Percentiles rank a stretch among this genome's conserved stretches.
Evolutionary conservation across 2,888 invertebrate species (phyloP).

Genomic region (Crepidodera aurea): DNA sequence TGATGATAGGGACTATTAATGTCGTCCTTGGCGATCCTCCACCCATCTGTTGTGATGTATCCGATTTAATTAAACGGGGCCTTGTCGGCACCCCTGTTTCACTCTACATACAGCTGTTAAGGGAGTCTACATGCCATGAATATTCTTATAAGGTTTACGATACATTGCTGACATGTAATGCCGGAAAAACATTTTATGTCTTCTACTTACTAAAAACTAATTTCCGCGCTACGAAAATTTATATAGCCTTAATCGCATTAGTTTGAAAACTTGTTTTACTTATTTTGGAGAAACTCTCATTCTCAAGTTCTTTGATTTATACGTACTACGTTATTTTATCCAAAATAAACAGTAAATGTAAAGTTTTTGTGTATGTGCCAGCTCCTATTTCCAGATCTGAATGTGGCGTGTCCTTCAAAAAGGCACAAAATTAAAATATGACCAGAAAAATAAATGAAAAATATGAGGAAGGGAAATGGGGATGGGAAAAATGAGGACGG

Average conservation of each 20-base stretch:
- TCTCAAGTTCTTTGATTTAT: too few relatives aligned
- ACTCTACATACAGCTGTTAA: constrained; percentile 43
- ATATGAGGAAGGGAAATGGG: too few relatives aligned
- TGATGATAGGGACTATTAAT: constrained; percentile 41
- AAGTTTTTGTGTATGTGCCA: too few relatives aligned
- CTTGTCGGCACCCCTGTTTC: constrained; percentile 29
- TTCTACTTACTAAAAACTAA: constrained; percentile 10
- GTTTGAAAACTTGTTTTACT: neutral
- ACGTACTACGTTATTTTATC: too few relatives aligned
- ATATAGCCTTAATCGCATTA: neutral
- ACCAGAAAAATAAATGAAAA: too few relatives aligned
- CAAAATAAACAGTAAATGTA: too few relatives aligned
- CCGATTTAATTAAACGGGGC: constrained; percentile 55
- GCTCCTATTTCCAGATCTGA: too few relatives aligned
- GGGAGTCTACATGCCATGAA: constrained; percentile 37
- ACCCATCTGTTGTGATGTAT: constrained; percentile 55
- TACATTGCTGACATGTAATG: constrained; percentile 38
- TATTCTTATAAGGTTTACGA: constrained; percentile 24
- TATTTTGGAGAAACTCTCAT: neutral
- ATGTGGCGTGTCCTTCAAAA: too few relatives aligned
- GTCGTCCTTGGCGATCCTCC: constrained; percentile 39
- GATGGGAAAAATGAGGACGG: too few relatives aligned
- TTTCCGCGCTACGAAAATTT: constrained; percentile 5
- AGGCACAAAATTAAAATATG: too few relatives aligned
- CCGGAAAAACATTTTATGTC: constrained; percentile 25